Evolutionary conservation across 1,140 invertebrate genomes (phyloP), one percentile per base, ranked within the genome.

Genomic region (Hesperophylax magnus): DNA sequence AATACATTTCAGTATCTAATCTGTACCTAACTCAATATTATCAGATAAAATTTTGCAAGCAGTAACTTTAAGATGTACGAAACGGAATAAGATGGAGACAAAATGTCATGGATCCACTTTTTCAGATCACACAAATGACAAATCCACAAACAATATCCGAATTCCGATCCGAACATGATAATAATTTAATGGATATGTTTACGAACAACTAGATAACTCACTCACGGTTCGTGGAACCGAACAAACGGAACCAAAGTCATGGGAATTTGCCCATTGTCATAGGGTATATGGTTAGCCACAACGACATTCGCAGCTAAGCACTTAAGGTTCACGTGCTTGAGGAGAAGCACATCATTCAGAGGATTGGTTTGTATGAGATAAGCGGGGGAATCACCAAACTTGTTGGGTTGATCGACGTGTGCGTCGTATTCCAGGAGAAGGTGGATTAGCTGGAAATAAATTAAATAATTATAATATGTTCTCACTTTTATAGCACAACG

Each of bases 391-490:
- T 95, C 94, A 20, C 94, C 94, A 52, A 91, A 89, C 53, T 88
- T 89, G 88, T 97, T 96, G 67, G 95, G 94, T 84, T 94, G 94
- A 89, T 97, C 96, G 8, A 97, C 91, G 88, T 97, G 96, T 60
- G 95, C 96, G 65, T 96, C 96, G 86, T 93, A 92, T 81, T 93
- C 91, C 69, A 97, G 88, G 75, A 97, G 89, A 56, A 94, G 85
- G 85, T 93, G 91, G 20, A 95, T 91, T 39, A 95, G 86, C 94
- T 95, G 86, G 18, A 88, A 88, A 67, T 75, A 67, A 61, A 39
- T 22, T 31, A 24, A 24, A 75, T 53, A 58, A 53, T 52, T 18
- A 11, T 52, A 27, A 24, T 0, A 27, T 0, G 5, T 22, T 27
- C 5, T 24, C 22, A 63, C 0, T 63, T 27, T 4, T 63, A 20